Evolutionary conservation across 2,888 invertebrate genomes (phyloP).

Genomic region (Nomada goodeniana): DNA sequence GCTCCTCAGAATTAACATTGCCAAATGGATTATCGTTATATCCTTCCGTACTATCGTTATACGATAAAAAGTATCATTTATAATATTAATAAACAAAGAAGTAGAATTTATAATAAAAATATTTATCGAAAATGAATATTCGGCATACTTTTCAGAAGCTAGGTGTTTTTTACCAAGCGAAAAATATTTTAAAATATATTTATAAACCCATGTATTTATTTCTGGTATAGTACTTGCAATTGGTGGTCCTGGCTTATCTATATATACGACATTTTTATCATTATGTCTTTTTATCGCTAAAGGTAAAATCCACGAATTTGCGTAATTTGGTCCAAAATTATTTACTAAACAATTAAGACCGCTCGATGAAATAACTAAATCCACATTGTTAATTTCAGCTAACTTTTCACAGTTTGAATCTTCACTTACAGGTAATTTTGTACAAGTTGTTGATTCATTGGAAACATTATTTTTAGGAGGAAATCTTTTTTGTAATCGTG

Average conservation of each 20-base stretch:
- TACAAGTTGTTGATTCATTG: constrained; percentile 24
- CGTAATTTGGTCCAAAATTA: constrained; percentile 69
- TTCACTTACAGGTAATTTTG: constrained; percentile 72
- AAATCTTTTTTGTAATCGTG: constrained; percentile 42
- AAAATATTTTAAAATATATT: constrained; percentile 71
- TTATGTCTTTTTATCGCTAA: constrained; percentile 70
- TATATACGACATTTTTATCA: constrained; percentile 74
- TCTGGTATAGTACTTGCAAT: constrained; percentile 65
- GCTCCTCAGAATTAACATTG: constrained; percentile 46
- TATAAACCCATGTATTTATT: constrained; percentile 76
- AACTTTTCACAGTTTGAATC: constrained; percentile 74
- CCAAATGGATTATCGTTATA: constrained; percentile 50
- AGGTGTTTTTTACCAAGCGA: constrained; percentile 1
- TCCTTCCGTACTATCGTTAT: constrained; percentile 11
- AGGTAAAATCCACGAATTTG: constrained; percentile 76
- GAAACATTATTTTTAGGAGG: constrained; percentile 2
- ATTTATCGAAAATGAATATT: background rate
- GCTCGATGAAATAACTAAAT: constrained; percentile 78
- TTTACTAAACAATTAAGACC: constrained; percentile 76
- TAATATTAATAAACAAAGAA: constrained; percentile 3
- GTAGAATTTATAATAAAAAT: constrained; percentile 7
- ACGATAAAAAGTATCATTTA: constrained; percentile 15
- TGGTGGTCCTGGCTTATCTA: constrained; percentile 77
- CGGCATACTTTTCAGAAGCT: constrained; percentile 41
- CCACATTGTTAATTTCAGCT: constrained; percentile 70